Percentiles rank a stretch among this genome's conserved stretches.
These are phyloP conservation scores for Engystomops pustulosus DNA, from an alignment of 2,113 vertebrate genomes.

Conservation along the genomic window DNA sequence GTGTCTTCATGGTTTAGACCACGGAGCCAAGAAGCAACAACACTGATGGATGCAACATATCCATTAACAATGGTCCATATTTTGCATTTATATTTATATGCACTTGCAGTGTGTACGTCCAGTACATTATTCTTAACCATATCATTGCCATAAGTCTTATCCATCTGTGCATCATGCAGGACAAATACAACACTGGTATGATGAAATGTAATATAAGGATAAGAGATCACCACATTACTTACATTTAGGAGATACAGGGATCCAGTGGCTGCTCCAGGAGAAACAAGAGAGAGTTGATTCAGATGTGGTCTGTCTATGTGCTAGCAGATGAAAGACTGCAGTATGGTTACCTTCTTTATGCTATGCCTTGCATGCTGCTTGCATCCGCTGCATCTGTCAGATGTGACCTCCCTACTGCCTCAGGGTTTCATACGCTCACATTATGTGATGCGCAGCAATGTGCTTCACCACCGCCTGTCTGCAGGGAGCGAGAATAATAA, in stretches of 20 bases:
- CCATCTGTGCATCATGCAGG: neutral
- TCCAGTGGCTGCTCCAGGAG: constrained; percentile 60
- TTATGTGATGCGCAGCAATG: constrained; percentile 33
- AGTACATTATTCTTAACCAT: constrained; percentile 51
- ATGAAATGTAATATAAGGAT: neutral
- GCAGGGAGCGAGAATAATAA: constrained; percentile 9
- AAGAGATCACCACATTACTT: constrained; percentile 65
- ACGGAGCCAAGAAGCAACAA: neutral
- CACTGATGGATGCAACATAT: neutral
- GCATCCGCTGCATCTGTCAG: constrained; percentile 73
- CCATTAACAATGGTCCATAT: constrained; percentile 31
- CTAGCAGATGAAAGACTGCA: constrained; percentile 61
- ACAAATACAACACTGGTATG: constrained; percentile 29
- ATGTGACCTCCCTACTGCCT: constrained; percentile 64
- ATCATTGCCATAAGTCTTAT: neutral
- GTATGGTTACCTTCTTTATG: constrained; percentile 66
- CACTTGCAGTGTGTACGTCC: constrained; percentile 37
- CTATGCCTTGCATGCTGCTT: constrained; percentile 65
- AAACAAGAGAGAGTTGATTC: constrained; percentile 58
- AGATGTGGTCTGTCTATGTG: constrained; percentile 60
- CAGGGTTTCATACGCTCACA: constrained; percentile 10
- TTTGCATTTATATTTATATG: constrained; percentile 43
- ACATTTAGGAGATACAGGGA: constrained; percentile 67
- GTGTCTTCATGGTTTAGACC: neutral
- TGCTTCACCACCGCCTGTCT: constrained; percentile 31